Percentiles rank a stretch among this genome's conserved stretches.
phyloP scores from a whole-genome alignment of 2,797 vertebrate genomes.

The Florisuga fusca region DNA sequence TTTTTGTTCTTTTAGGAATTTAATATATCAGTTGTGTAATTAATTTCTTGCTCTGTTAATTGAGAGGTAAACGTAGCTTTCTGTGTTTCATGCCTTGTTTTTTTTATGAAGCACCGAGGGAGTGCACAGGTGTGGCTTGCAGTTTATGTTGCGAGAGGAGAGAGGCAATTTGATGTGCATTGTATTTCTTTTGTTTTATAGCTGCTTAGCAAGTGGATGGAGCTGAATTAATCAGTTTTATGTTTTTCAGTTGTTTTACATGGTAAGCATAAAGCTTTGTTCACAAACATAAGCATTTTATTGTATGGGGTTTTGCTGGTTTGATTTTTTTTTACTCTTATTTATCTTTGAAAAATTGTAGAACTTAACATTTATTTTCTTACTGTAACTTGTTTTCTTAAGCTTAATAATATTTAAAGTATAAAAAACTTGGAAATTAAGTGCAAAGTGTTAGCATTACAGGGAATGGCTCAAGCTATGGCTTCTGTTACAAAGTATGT shows the following conservation, averaged over 20 bases:
- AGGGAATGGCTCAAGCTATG: not conserved
- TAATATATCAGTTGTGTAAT: rapidly evolving
- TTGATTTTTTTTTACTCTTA: not conserved
- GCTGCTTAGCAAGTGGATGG: not conserved
- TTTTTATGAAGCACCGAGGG: not conserved
- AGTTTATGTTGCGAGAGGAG: not conserved
- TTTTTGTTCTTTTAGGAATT: not conserved
- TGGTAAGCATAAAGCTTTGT: not conserved
- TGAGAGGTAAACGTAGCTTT: not conserved
- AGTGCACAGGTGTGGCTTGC: not conserved
- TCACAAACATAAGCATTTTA: not conserved
- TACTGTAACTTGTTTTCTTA: not conserved
- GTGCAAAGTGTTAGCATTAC: not conserved
- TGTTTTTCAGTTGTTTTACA: not conserved
- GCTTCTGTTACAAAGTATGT: not conserved
- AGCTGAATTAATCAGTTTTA: not conserved
- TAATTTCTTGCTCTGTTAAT: not conserved
- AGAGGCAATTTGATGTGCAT: not conserved
- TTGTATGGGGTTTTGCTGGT: not conserved
- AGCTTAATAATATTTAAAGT: not conserved
- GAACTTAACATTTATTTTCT: not conserved
- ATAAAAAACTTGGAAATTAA: not conserved
- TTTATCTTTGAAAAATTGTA: not conserved
- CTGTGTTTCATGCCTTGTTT: not conserved
- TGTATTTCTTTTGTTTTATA: not conserved